These are phyloP conservation scores for Spisula solida DNA, from an alignment of 2,888 invertebrate genomes.

Conservation along the genomic window DNA sequence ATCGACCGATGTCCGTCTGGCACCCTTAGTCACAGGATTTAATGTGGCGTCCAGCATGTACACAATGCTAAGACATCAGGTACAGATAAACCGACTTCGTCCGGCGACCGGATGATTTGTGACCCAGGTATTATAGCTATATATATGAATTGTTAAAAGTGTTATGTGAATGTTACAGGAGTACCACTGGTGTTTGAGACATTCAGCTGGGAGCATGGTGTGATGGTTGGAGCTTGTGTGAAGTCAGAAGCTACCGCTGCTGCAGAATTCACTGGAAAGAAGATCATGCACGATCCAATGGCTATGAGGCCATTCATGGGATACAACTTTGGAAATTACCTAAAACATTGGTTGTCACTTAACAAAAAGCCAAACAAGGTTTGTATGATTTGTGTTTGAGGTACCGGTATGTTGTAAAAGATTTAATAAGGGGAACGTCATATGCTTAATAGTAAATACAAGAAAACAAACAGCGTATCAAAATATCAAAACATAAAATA, in stretches of 20 bases:
- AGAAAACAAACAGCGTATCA: not conserved
- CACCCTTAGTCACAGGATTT: too few species aligned
- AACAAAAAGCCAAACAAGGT: slow-evolving; percentile 87
- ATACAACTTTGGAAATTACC: slow-evolving; percentile 99
- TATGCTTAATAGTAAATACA: too few species aligned
- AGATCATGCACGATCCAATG: slow-evolving; percentile 99
- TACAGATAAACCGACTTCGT: too few species aligned
- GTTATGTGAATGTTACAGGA: slow-evolving; percentile 86
- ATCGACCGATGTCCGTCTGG: too few species aligned
- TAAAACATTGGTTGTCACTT: slow-evolving; percentile 98
- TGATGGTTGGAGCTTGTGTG: slow-evolving; percentile 97
- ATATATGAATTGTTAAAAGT: too few species aligned
- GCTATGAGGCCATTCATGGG: slow-evolving; percentile 99
- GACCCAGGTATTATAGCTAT: too few species aligned
- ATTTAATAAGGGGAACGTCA: too few species aligned
- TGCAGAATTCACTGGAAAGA: slow-evolving; percentile 93
- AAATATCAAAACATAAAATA: not conserved
- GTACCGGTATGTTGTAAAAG: too few species aligned
- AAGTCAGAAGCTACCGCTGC: slow-evolving; percentile 99
- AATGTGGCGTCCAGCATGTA: too few species aligned
- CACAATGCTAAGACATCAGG: too few species aligned
- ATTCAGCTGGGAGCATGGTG: slow-evolving; percentile 97
- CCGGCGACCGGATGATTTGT: too few species aligned
- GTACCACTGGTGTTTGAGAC: slow-evolving; percentile 98
- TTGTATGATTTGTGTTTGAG: not conserved